A percentile compares a stretch with the other conserved stretches of the same genome.
Conservation (phyloP, 1,140 invertebrate species). For the Pentalonia nigronervosa region DNA sequence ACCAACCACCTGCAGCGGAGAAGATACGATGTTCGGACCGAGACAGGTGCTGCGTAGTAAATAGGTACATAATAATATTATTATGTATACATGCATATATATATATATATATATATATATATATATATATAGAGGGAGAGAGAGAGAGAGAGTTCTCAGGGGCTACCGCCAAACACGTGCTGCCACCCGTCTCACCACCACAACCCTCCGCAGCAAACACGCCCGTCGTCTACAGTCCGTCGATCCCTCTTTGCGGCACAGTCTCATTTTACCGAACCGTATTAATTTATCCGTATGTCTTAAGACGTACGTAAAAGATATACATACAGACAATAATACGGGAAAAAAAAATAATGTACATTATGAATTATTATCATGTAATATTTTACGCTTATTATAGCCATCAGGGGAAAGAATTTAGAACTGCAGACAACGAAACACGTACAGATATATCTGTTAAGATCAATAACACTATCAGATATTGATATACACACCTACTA, state of each 20-base stretch:
- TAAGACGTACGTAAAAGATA: not conserved
- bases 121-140: too few relatives aligned
- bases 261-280: not conserved
- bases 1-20: constrained; percentile 28
- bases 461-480: not conserved
- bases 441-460: not conserved
- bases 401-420: not conserved
- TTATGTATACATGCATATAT: not conserved
- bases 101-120: too few relatives aligned
- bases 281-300: not conserved
- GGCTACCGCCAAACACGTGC: constrained; percentile 26
- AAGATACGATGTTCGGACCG: not conserved
- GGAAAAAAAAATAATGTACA: not conserved
- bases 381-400: not conserved
- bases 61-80: constrained; percentile 17
- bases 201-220: not conserved
- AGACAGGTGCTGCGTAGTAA: constrained; percentile 30
- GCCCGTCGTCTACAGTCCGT: not conserved
- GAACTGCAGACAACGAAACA: not conserved
- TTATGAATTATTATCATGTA: constrained; percentile 11
- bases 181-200: not conserved
- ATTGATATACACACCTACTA: not conserved
- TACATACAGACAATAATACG: not conserved
- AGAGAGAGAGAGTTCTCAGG: not conserved
- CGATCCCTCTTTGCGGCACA: not conserved